Base-by-base conservation (phyloP, 2,888 invertebrate genomes). In the Amblyjoppa fuscipennis region DNA sequence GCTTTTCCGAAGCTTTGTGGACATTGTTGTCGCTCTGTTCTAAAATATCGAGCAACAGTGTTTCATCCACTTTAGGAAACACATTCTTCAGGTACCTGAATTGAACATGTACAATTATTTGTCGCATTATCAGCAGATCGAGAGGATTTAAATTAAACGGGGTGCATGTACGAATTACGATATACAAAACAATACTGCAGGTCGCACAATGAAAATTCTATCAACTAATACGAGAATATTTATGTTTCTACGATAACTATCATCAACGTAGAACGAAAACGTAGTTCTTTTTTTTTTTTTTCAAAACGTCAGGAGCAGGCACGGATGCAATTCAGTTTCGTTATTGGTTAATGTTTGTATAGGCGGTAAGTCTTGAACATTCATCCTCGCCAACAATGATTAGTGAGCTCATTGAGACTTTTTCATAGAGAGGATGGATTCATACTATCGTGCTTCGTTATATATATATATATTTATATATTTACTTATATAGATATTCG, bases 11-110 rank as follows among this genome's bases (percentile, higher is more conserved):
- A 0, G 98, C 97, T 90, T 96, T 97, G 93, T 98, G 98, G 7
- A 98, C 98, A 94, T 98, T 98, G 93, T 98, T 98, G 91, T 98
- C 98, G 90, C 97, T 97, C 93, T 97, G 97, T 71, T 97, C 96
- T 74, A 98, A 94, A 61, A 98, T 95, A 91, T 98, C 98, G 77
- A 98, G 95, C 45, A 98, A 96, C 64, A 98, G 94, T 31, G 97
- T 98, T 93, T 98, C 98, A 91, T 98, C 98, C 0, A 97, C 98
- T 94, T 98, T 97, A 0, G 98, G 98, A 93, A 98, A 98, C 90
- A 98, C 96, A 91, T 97, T 98, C 94, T 98, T 98, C 95, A 98
- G 95, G 94, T 98, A 98, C 95, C 98, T 98, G 95, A 84, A 88
- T 81, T 87, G 91, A 87, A 87, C 82, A 86, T 34, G 49, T 38